Evolutionary conservation across 2,113 vertebrate genomes (phyloP), one percentile per base, ranked within the genome.

Genomic region (Propithecus coquereli): DNA sequence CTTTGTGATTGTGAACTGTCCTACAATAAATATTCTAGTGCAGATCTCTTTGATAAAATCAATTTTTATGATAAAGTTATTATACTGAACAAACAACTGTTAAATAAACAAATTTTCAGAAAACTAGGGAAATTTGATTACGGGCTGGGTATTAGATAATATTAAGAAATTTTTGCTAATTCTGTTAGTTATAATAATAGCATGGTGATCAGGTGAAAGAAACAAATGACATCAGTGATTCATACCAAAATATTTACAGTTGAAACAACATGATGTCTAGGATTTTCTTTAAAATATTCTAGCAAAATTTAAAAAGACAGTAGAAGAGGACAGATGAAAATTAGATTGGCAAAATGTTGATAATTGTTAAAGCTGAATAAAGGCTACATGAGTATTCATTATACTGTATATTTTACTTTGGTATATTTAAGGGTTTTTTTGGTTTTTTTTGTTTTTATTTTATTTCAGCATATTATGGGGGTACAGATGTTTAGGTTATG

Each of bases 311-410:
- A 34, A 84, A 88, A 43, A 47, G 23, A 8, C 61, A 4, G 6
- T 57, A 37, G n/a, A 32, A 22, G 30, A 59, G 3, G 30, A 94
- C 2, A 94, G 54, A 71, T 40, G 34, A 66, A 91, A 95, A 77
- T 23, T 43, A 81, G 52, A 86, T 16, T 90, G 37, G 45, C 7
- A 90, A 91, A 87, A 70, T 43, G 11, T 40, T 71, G 12, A 9
- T 68, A 81, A 89, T 22, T 93, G 12, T n/a, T 84, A 83, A 88
- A 84, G 30, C 20, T 83, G 77, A 82, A 83, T 66, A 83, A 95
- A 92, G 40, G 5, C 50, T 82, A 61, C 4, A 13, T 94, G 54
- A 88, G 59, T 25, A 59, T 34, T 89, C 22, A 87, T 81, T 30
- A 76, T 76, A 92, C 25, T 76, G 32, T 61, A n/a, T 66, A 85